Percentiles rank a stretch among this genome's conserved stretches.
Evolutionary conservation across 2,888 invertebrate genomes (phyloP).

Genomic region (Campoletis raptor): DNA sequence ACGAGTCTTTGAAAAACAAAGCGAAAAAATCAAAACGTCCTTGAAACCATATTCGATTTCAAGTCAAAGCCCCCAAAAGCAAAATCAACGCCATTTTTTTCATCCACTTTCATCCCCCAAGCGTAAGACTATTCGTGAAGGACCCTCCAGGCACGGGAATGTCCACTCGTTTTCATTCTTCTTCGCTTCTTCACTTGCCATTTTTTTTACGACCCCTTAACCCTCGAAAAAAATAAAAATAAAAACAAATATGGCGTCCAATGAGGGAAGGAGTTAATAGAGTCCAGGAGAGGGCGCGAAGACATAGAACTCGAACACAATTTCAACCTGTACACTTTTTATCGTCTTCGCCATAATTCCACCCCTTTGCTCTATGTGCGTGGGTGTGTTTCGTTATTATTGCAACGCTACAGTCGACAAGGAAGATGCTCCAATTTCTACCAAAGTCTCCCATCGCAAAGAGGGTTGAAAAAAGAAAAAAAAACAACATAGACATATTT

Average conservation of each 20-base stretch:
- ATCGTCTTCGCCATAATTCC: constrained; percentile 44
- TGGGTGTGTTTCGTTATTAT: constrained; percentile 41
- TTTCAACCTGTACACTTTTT: constrained; percentile 60
- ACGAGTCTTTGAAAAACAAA: not conserved
- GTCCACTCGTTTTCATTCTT: constrained; percentile 8
- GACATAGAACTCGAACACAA: constrained; percentile 11
- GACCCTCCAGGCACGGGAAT: not conserved
- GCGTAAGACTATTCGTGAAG: not conserved
- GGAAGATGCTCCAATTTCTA: constrained; percentile 51
- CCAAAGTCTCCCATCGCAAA: not conserved
- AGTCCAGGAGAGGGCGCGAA: constrained; percentile 4
- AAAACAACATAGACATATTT: not conserved
- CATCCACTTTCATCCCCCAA: not conserved
- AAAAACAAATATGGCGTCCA: constrained; percentile 10
- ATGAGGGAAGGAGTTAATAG: constrained; percentile 24
- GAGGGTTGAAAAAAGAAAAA: not conserved
- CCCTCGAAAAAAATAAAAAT: not conserved
- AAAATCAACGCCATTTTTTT: constrained; percentile 7
- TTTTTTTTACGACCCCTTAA: constrained; percentile 12
- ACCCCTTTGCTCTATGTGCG: not conserved
- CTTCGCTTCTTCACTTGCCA: not conserved
- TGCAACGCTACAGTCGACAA: constrained; percentile 22
- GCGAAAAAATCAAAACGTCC: not conserved
- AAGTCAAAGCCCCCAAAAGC: not conserved
- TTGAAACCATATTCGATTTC: not conserved